phyloP scores from a whole-genome alignment of 2,888 invertebrate genomes.

The Cataglyphis albicans region DNA sequence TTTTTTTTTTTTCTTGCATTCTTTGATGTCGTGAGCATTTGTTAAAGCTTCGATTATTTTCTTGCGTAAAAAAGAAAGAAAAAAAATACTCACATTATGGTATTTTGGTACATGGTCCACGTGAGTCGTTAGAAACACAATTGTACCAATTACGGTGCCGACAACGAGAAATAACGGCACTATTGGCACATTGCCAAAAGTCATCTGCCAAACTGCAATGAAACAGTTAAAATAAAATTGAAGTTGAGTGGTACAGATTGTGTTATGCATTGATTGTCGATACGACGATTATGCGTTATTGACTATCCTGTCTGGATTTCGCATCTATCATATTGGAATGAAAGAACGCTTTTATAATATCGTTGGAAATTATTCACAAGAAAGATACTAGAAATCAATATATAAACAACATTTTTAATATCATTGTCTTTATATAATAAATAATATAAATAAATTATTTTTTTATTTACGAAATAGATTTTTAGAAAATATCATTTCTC shows the following conservation, averaged over 20 bases:
- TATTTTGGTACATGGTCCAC: slow-evolving; percentile 78
- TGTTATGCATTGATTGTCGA: slow-evolving; percentile 15
- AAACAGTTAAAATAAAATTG: slow-evolving; percentile 62
- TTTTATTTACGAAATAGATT: not conserved
- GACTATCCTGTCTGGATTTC: slow-evolving; percentile 7
- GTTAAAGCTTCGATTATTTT: not conserved
- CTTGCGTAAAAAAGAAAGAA: slow-evolving; percentile 9
- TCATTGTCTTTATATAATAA: not conserved
- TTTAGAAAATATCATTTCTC: not conserved
- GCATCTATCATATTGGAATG: not conserved
- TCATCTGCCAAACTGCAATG: slow-evolving; percentile 75
- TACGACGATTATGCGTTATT: slow-evolving; percentile 27
- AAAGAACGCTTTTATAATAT: not conserved
- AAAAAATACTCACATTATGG: slow-evolving; percentile 81
- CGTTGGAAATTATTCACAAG: not conserved
- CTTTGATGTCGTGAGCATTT: not conserved
- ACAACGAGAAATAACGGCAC: slow-evolving; percentile 69
- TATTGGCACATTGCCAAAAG: slow-evolving; percentile 77
- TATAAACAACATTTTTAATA: not conserved
- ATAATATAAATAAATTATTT: not conserved
- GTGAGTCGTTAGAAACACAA: slow-evolving; percentile 78
- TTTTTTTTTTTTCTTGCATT: not conserved
- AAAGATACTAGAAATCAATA: slow-evolving; percentile 1
- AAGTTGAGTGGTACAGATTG: slow-evolving; percentile 34
- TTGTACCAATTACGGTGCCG: slow-evolving; percentile 69